phyloP scores from a whole-genome alignment of 1,140 invertebrate species.

The Trissolcus basalis region DNA sequence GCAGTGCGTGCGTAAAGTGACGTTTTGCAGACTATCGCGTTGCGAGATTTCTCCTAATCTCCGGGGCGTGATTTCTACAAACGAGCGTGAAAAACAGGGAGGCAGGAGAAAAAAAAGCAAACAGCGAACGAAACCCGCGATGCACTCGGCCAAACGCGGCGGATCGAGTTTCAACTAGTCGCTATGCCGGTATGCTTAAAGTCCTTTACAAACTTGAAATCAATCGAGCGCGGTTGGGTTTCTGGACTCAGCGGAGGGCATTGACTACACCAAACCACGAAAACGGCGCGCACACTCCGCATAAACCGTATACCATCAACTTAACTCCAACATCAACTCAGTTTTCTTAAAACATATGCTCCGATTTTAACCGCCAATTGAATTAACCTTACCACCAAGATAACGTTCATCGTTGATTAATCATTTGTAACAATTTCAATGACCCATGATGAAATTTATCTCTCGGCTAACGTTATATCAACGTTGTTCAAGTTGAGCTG shows the following conservation, averaged over 20 bases:
- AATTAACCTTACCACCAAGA: slow-evolving; percentile 12
- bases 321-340: slow-evolving; percentile 34
- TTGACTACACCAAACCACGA: slow-evolving; percentile 43
- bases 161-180: slow-evolving; percentile 47
- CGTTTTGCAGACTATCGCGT: slow-evolving; percentile 27
- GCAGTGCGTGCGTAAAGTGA: slow-evolving; percentile 56
- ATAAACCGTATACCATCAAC: slow-evolving; percentile 18
- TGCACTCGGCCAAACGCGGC: slow-evolving; percentile 43
- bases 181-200: slow-evolving; percentile 49
- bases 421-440: too few species aligned
- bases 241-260: slow-evolving; percentile 21
- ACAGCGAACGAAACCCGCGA: too few species aligned
- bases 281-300: slow-evolving; percentile 29
- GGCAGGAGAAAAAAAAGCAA: slow-evolving; percentile 32
- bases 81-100: not conserved
- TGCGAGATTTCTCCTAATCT: slow-evolving; percentile 66
- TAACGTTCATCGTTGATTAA: slow-evolving; percentile 2
- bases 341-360: slow-evolving; percentile 25
- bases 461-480: too few species aligned
- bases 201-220: slow-evolving; percentile 51
- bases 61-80: slow-evolving; percentile 58
- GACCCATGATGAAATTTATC: too few species aligned
- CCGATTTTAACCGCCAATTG: slow-evolving; percentile 11
- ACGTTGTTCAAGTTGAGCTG: too few species aligned
- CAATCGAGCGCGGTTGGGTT: slow-evolving; percentile 48